Evolutionary conservation across 1,140 invertebrate genomes (phyloP).

Genomic region (Wasmannia auropunctata): DNA sequence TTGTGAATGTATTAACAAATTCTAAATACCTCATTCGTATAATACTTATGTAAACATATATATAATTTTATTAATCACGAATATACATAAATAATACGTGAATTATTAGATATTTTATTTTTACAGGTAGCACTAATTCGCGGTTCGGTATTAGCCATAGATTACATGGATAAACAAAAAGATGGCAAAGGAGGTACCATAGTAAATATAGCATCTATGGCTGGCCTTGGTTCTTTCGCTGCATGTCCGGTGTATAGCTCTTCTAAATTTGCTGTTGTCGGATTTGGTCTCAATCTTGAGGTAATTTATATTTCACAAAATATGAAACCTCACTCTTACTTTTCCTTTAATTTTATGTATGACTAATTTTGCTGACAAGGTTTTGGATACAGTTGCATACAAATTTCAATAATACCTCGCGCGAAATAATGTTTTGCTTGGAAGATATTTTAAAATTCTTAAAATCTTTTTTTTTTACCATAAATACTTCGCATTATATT

Average conservation of each 20-base stretch:
- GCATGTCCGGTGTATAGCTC: constrained; percentile 86
- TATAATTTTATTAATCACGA: not conserved
- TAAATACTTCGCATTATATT: no score
- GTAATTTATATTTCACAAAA: not conserved
- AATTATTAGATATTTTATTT: not conserved
- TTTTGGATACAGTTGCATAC: not conserved
- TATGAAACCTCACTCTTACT: not conserved
- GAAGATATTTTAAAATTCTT: no score
- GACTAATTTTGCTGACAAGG: not conserved
- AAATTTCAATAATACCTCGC: not conserved
- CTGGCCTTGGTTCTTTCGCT: constrained; percentile 58
- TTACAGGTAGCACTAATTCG: constrained; percentile 59
- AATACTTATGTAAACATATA: not conserved
- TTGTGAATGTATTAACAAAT: not conserved
- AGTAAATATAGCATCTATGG: constrained; percentile 76
- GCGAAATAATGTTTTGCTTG: not conserved
- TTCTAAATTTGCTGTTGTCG: constrained; percentile 87
- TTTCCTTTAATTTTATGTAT: not conserved
- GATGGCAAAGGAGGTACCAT: constrained; percentile 78
- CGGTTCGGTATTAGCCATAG: constrained; percentile 72
- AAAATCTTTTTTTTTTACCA: no score
- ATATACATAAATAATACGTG: not conserved
- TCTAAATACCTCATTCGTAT: not conserved
- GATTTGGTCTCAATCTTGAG: constrained; percentile 77
- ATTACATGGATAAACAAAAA: constrained; percentile 78